Evolutionary conservation across 2,113 vertebrate species (phyloP), one percentile per base, ranked within the genome.

Genomic region (Actenoides hombroni): DNA sequence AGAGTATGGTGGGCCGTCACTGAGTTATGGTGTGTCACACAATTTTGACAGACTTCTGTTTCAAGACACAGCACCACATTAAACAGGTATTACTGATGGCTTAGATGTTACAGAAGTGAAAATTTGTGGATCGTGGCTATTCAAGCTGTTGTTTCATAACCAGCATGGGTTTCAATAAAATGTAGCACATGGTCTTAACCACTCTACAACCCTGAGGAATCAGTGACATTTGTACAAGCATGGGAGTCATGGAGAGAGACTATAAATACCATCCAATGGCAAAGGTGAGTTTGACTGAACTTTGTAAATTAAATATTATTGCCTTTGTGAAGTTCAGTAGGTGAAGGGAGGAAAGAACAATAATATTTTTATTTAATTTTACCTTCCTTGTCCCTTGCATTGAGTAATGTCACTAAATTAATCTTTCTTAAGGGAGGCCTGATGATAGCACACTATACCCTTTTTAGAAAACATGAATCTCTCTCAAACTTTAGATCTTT

Each of bases 221-320:
- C 61, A 31, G 26, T 94, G 91, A 91, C 57, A 92, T 95, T 95
- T 96, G 81, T 85, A 86, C 11, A 92, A 29, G 21, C 44, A 73
- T 3, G 2, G 35, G 53, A 92, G 49, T 87, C 84, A 61, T n/a
- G 67, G 21, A 73, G 15, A 84, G 29, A 57, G 4, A 33, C 57
- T 57, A 76, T 90, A 95, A 95, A 95, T 95, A 89, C 5, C 69
- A 87, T 21, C 60, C 69, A 90, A 73, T 76, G 94, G 37, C 26
- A 94, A 95, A 95, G 44, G 53, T 90, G 75, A 87, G 39, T 88
- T 87, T 63, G 54, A 70, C 28, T 91, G 83, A 95, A 92, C 96
- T 95, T 94, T 69, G 24, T 75, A 97, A 96, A 91, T 91, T 94
- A 94, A 89, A 91, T 91, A 65, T 51, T 89, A 82, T 85, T 95